Percentiles rank a stretch among this genome's conserved stretches.
Evolutionary conservation across 2,797 vertebrate genomes (phyloP).

Genomic region (Chromis chromis): DNA sequence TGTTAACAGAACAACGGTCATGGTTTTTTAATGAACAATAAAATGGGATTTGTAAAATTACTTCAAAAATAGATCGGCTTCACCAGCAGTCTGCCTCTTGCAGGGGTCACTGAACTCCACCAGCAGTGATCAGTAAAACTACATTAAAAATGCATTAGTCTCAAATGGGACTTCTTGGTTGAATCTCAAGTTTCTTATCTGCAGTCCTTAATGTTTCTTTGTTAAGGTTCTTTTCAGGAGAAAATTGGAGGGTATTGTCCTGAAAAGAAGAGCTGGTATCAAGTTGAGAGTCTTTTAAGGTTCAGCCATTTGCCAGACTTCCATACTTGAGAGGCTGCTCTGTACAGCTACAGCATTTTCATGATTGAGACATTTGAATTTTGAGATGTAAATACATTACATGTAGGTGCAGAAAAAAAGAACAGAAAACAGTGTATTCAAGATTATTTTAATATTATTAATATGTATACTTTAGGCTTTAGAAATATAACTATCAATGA

Average conservation of each 20-base stretch:
- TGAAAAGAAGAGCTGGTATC: not conserved
- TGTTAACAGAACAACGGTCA: slow-evolving; percentile 27
- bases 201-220: not conserved
- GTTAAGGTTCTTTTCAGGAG: not conserved
- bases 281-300: slow-evolving; percentile 17
- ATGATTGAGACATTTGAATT: slow-evolving; percentile 39
- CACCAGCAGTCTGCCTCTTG: slow-evolving; percentile 26
- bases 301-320: slow-evolving; percentile 34
- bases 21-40: slow-evolving; percentile 63
- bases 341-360: slow-evolving; percentile 6
- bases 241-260: not conserved
- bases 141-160: slow-evolving; percentile 52
- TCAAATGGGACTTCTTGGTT: slow-evolving; percentile 11
- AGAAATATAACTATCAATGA: slow-evolving; percentile 95
- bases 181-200: not conserved
- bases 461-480: slow-evolving; percentile 92
- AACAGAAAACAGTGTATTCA: slow-evolving; percentile 89
- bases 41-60: slow-evolving; percentile 62
- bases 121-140: slow-evolving; percentile 52
- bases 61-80: slow-evolving; percentile 36
- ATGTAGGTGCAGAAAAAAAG: slow-evolving; percentile 74
- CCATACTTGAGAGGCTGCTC: slow-evolving; percentile 37
- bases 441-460: slow-evolving; percentile 94
- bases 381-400: slow-evolving; percentile 81
- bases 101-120: slow-evolving; percentile 31